Evolutionary conservation across 2,888 invertebrate species (phyloP), one percentile per base, ranked within the genome.

Genomic region (Thymelicus lineola): DNA sequence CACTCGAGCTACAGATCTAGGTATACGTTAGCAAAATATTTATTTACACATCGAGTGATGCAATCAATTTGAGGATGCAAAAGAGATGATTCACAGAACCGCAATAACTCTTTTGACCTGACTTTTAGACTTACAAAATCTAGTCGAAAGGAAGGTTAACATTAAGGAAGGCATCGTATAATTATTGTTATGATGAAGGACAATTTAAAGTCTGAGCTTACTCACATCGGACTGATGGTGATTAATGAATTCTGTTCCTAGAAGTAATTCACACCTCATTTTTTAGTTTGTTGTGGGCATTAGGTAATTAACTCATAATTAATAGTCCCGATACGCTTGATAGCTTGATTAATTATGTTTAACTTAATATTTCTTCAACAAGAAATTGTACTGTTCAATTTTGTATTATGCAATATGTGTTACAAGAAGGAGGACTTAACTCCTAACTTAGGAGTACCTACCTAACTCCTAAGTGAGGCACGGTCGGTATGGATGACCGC

Each of bases 261-360:
- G 66, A 67, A 67, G 60, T 60, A 60, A 67, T 67, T 60, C 66
- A 67, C 66, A 66, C 66, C 58, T 59, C 48, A 15, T 14, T 17
- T 36, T 66, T 50, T 59, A 50, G 59, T 42, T 48, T 48, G 46
- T 46, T 38, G 59, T 20, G 58, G 66, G 59, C 58, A 59, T 50
- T 66, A 48, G 60, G 7, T 53, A 67, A 67, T 67, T 67, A 67
- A 67, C 60, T 60, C 53, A 53, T 59, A 67, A 67, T 67, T 60
- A 67, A 60, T 67, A 60, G 66, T 48, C 42, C 35, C 35, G 50
- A 36, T 59, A 14, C 48, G 58, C 14, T 46, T 61, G 61, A 61
- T 61, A 14, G 28, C 5, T 55, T 61, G 35, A 48, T 48, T n/a
- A 14, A 20, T 61, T 61, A 20, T 35, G 28, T 35, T 46, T 46